A percentile compares a stretch with the other conserved stretches of the same genome.
Conservation (phyloP, 2,113 vertebrate species). For the Conger conger region DNA sequence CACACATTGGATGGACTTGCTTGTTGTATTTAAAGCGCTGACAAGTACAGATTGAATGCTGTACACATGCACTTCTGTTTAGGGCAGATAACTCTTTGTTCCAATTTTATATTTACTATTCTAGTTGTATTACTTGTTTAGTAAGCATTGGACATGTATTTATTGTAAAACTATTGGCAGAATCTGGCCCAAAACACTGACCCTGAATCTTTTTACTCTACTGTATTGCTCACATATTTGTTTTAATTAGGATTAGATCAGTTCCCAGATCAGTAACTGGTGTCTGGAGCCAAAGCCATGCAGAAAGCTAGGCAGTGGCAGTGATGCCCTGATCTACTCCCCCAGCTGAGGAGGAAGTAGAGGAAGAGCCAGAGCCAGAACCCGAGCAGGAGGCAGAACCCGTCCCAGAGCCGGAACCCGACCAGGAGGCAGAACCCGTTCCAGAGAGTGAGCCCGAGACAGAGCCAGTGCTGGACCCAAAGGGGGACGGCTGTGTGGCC, state of each 20-base stretch:
- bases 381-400: constrained; percentile 35
- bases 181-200: neutral
- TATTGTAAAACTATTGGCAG: neutral
- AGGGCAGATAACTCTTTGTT: neutral
- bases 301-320: neutral
- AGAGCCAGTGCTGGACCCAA: constrained; percentile 34
- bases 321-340: constrained; percentile 21
- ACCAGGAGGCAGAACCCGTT: constrained; percentile 35
- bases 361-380: constrained; percentile 47
- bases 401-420: constrained; percentile 36
- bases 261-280: neutral
- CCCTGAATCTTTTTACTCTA: neutral
- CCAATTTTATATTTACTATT: neutral
- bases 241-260: neutral
- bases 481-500: constrained; percentile 22
- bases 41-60: neutral
- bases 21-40: neutral
- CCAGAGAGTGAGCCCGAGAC: constrained; percentile 17
- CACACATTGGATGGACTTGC: neutral
- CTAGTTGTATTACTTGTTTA: neutral
- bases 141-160: too few species aligned
- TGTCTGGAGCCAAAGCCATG: neutral
- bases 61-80: too few species aligned
- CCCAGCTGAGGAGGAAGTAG: constrained; percentile 49
- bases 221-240: neutral